Conservation (phyloP, 1,140 invertebrate species). For the Aporrectodea caliginosa region DNA sequence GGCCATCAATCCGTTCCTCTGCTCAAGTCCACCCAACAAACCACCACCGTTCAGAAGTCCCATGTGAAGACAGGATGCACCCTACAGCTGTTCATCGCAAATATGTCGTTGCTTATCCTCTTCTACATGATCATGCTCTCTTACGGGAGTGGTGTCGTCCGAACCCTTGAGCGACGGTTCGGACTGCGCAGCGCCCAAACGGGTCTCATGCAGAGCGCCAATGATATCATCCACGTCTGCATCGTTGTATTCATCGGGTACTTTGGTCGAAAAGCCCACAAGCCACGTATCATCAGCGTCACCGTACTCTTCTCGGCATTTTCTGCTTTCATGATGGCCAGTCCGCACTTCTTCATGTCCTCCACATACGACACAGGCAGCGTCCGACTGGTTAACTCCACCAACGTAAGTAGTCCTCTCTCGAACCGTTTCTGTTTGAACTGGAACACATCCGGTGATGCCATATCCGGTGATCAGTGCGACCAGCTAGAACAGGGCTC, state of each 20-base stretch:
- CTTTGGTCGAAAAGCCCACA: slow-evolving; percentile 40
- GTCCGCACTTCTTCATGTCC: slow-evolving; percentile 40
- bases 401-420: background rate
- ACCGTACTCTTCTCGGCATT: slow-evolving; percentile 41
- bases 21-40: no score
- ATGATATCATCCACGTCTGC: slow-evolving; percentile 45
- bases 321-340: slow-evolving; percentile 42
- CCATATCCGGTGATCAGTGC: background rate
- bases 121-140: slow-evolving; percentile 21
- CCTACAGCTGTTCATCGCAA: slow-evolving; percentile 19
- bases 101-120: slow-evolving; percentile 7
- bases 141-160: slow-evolving; percentile 20
- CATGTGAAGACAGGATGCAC: background rate
- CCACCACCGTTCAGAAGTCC: no score
- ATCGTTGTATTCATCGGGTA: slow-evolving; percentile 42
- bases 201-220: slow-evolving; percentile 44
- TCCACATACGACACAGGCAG: slow-evolving; percentile 3
- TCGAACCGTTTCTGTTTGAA: slow-evolving; percentile 2
- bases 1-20: no score
- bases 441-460: background rate
- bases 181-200: slow-evolving; percentile 44
- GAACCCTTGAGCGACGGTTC: slow-evolving; percentile 28
- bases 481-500: slow-evolving; percentile 1
- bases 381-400: background rate
- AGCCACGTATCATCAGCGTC: slow-evolving; percentile 41